Evolutionary conservation across 2,888 invertebrate species (phyloP), one percentile per base, ranked within the genome.

Genomic region (Neoitamus cyanurus): DNA sequence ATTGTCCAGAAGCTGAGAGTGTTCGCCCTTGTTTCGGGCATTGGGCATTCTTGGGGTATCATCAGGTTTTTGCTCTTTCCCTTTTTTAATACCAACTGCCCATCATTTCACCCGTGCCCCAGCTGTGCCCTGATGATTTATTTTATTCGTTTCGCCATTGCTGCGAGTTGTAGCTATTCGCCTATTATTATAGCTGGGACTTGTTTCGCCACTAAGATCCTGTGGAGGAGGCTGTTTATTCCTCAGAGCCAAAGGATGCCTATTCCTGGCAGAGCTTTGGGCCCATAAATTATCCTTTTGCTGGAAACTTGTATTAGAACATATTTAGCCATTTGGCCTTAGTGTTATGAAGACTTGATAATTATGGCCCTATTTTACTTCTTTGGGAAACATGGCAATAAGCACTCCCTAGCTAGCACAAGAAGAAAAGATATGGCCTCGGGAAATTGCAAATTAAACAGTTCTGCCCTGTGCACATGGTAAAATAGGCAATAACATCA

Each of bases 51-150:
- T 20, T 58, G 9, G 58, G 58, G 58, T 58, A 58, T 58, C 25
- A 58, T 20, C 58, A 58, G 58, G 58, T 15, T 42, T 42, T 42
- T n/a, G 48, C 34, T 36, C 31, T 15, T 13, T 9, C 31, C 36
- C 34, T 36, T 28, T 70, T 73, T 73, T 36, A 36, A 73, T 73
- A 36, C n/a, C 73, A 31, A 73, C 73, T 73, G 20, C 73, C 31
- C 37, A 36, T 73, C 73, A 73, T 73, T 73, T 73, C 11, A n/a
- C 15, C 9, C 73, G 31, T 31, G 34, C 34, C 11, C 73, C 73
- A 73, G 73, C 73, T 73, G 73, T 73, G 73, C 11, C 73, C 73
- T 34, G 73, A 73, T 73, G 73, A 73, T 73, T 73, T 73, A 73
- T 73, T 73, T 73, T 73, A 73, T 73, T n/a, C 36, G 34, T 73